Conservation (phyloP, 2,113 vertebrate species). For the Aplodontia rufa region DNA sequence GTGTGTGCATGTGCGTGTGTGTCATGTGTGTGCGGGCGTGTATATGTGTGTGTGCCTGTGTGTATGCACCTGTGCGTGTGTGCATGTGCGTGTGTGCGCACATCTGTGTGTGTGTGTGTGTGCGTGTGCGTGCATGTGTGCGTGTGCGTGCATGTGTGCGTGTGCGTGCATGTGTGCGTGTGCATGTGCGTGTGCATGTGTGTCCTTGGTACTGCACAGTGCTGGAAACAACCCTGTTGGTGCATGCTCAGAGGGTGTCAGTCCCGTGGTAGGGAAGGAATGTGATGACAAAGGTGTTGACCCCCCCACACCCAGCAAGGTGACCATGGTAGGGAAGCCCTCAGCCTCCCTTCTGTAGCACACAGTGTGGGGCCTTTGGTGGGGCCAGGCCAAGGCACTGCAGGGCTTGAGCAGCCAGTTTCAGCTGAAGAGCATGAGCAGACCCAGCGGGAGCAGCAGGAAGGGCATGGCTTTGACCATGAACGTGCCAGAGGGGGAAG, state of each 20-base stretch:
- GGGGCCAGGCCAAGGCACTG: background rate
- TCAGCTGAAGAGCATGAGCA: background rate
- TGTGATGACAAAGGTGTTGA: background rate
- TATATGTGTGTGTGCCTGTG: no score
- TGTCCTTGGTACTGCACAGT: background rate
- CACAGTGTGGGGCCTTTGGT: accelerated
- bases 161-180: background rate
- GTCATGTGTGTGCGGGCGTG: background rate
- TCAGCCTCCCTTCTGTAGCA: background rate
- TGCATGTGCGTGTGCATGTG: no score
- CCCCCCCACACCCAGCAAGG: background rate
- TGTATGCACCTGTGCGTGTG: no score
- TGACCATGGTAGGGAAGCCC: background rate
- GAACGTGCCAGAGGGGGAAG: background rate
- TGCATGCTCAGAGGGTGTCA: background rate
- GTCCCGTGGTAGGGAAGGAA: background rate
- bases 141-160: background rate
- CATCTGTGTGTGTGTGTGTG: no score
- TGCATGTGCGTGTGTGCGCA: background rate
- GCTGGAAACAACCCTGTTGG: background rate
- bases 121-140: background rate
- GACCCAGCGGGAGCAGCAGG: background rate
- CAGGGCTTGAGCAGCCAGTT: background rate
- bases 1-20: no score
- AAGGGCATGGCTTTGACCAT: background rate